Evolutionary conservation across 2,113 vertebrate genomes (phyloP).

Genomic region (Bos taurus): ARS-UCD2.0 NC_037333.1:111065001-111065500

Average conservation of each 20-base stretch:
- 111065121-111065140: too few species aligned
- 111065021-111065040: not conserved
- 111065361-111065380: not conserved
- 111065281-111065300: not conserved
- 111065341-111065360: not conserved
- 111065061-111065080: not conserved
- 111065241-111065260: too few species aligned
- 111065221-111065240: too few species aligned
- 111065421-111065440: not conserved
- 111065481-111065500: not conserved
- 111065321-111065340: not conserved
- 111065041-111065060: not conserved
- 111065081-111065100: not conserved
- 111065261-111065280: too few species aligned
- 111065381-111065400: not conserved
- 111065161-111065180: too few species aligned
- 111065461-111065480: not conserved
- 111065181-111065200: too few species aligned
- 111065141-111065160: too few species aligned
- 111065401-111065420: not conserved
- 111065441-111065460: fast-evolving
- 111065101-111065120: too few species aligned
- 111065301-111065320: not conserved
- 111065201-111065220: too few species aligned
- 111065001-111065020: not conserved